Evolutionary conservation across 2,797 vertebrate species (phyloP), one percentile per base, ranked within the genome.

Genomic region (Xerus rutilus): DNA sequence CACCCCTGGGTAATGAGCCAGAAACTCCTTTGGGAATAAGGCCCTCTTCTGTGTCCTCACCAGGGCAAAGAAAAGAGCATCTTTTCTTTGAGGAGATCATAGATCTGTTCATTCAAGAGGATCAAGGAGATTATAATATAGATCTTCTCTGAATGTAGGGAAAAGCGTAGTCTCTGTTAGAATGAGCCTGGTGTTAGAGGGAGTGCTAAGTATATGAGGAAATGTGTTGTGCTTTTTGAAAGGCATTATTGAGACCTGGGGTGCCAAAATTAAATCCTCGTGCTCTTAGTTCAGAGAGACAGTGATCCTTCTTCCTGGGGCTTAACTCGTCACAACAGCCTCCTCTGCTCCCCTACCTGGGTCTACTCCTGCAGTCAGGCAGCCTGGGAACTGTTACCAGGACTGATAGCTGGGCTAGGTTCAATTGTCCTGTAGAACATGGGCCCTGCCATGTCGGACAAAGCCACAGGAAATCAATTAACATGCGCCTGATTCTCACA

Each of bases 111-210:
- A 64, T 93, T 91, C 78, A 62, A 25, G 83, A 59, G 57, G 35
- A 35, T 49, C 2, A 1, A 57, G 62, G 28, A 91, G 65, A 91
- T 85, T 28, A 54, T 62, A 52, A 65, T 79, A 73, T 14, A 91
- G 69, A 47, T 39, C 62, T 28, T 81, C 93, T 83, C 35, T 28
- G 82, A 81, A 59, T 64, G 11, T 67, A 25, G 82, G 91, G 57
- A 86, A 93, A 78, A 89, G 88, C 32, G 64, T 17, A 90, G 76
- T 45, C n/a, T 69, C 25, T 64, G 5, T 47, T 91, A 1, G 52
- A 76, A 85, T 86, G 65, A 52, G 94, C 79, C 94, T 65, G 23
- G 59, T 86, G 88, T 91, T 59, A 13, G 67, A 21, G 25, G 85
- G 59, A 94, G 52, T 35, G 23, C 17, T 47, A 35, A 74, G 74